These are phyloP conservation scores for Orthonychiurus folsomi DNA, from an alignment of 2,888 invertebrate genomes.

Conservation along the genomic window DNA sequence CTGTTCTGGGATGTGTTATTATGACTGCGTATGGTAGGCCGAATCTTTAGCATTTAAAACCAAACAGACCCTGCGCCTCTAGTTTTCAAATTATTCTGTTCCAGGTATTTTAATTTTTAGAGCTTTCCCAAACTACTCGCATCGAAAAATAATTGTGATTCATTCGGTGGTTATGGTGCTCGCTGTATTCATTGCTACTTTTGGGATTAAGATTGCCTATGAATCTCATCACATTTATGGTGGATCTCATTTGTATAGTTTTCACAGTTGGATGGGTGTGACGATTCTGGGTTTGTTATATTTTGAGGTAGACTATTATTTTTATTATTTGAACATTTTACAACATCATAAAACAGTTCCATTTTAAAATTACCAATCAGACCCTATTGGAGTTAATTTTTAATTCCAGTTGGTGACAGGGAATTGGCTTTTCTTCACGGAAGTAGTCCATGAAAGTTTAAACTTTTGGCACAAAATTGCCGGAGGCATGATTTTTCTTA, in stretches of 20 bases:
- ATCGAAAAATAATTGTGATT: constrained; percentile 7
- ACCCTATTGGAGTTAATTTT: background rate
- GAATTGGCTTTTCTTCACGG: constrained; percentile 5
- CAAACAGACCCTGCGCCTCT: background rate
- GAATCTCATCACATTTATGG: constrained; percentile 14
- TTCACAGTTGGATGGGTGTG: constrained; percentile 22
- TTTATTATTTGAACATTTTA: too few relatives aligned
- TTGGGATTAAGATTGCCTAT: constrained; percentile 2
- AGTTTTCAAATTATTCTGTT: background rate
- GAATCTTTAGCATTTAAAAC: background rate
- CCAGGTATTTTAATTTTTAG: constrained; percentile 16
- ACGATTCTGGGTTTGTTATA: background rate
- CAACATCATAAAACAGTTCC: background rate
- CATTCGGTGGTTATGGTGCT: constrained; percentile 11
- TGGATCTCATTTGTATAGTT: constrained; percentile 13
- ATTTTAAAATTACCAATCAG: background rate
- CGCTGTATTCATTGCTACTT: background rate
- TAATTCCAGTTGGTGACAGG: constrained; percentile 1
- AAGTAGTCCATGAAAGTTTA: background rate
- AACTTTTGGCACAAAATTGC: background rate
- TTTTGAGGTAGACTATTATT: too few relatives aligned
- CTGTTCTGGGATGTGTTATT: constrained; percentile 2
- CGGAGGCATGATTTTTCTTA: constrained; percentile 14
- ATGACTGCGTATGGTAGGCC: constrained; percentile 3
- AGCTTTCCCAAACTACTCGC: constrained; percentile 12